Evolutionary conservation across 2,888 invertebrate species (phyloP).

Genomic region (Nymphalis urticae): DNA sequence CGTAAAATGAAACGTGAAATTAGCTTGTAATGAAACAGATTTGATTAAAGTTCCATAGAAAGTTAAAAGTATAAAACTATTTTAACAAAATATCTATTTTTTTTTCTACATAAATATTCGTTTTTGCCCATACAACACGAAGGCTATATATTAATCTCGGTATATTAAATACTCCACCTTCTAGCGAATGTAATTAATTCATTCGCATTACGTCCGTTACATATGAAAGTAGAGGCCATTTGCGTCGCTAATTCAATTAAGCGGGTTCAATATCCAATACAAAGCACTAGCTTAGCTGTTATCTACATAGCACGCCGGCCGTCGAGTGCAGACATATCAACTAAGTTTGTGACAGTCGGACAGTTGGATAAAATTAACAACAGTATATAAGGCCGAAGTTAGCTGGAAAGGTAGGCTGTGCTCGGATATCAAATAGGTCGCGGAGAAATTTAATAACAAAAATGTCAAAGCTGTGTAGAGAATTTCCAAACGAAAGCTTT

Average conservation of each 20-base stretch:
- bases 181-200: too few relatives aligned
- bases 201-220: too few relatives aligned
- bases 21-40: too few relatives aligned
- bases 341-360: constrained; percentile 17
- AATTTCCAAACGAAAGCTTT: background rate
- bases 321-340: constrained; percentile 10
- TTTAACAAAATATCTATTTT: too few relatives aligned
- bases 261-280: background rate
- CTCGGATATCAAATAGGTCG: background rate
- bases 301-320: background rate
- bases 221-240: background rate
- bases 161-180: too few relatives aligned
- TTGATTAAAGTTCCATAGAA: too few relatives aligned
- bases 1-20: too few relatives aligned
- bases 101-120: too few relatives aligned
- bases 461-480: background rate
- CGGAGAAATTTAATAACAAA: constrained; percentile 1
- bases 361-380: constrained; percentile 14
- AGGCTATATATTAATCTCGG: too few relatives aligned
- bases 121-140: too few relatives aligned
- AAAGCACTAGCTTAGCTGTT: background rate
- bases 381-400: background rate
- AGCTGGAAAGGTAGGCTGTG: background rate
- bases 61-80: too few relatives aligned
- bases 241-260: background rate